Conservation (phyloP, 2,797 vertebrate species). For the Peromyscus eremicus region DNA sequence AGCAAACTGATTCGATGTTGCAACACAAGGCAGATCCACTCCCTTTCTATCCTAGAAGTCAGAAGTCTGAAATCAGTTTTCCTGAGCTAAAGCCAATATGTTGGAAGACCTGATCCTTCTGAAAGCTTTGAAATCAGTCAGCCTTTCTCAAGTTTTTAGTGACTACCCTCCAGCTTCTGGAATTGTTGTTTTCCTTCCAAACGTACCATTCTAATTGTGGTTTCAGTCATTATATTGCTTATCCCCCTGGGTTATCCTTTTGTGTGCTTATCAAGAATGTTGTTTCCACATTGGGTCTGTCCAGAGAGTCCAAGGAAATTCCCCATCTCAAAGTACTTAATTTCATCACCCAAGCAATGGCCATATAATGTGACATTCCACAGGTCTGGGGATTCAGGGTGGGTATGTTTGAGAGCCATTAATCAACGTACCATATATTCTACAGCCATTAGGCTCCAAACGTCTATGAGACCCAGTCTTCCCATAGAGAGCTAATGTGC, state of each 20-base stretch:
- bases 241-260: not conserved
- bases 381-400: not conserved
- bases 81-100: not conserved
- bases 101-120: not conserved
- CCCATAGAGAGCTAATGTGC: not conserved
- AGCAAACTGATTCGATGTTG: not conserved
- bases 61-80: constrained; percentile 4
- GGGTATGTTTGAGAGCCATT: not conserved
- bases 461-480: not conserved
- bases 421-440: not conserved
- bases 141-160: not conserved
- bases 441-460: not conserved
- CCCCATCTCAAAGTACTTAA: constrained; percentile 37
- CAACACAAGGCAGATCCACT: not conserved
- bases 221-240: not conserved
- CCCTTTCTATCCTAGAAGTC: not conserved
- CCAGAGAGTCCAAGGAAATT: not conserved
- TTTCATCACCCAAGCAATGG: not conserved
- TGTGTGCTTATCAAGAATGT: not conserved
- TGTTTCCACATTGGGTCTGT: not conserved
- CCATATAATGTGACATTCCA: not conserved
- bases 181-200: not conserved
- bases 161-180: not conserved
- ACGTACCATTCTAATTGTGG: not conserved
- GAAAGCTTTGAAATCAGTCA: not conserved